Evolutionary conservation across 1,140 invertebrate species (phyloP).

Genomic region (Drosophila tristis): DNA sequence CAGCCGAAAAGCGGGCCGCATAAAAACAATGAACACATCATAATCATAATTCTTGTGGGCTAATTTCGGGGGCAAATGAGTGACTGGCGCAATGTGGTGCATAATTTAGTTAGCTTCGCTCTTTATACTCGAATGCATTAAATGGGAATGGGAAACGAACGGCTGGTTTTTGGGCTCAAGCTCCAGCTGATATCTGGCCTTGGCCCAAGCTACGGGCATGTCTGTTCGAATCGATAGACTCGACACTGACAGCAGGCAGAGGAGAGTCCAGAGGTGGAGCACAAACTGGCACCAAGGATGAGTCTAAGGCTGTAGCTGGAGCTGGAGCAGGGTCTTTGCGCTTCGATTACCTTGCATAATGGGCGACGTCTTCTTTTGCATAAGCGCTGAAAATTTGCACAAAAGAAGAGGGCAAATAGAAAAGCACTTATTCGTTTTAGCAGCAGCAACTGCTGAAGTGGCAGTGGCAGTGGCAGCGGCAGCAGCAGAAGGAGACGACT

Average conservation of each 20-base stretch:
- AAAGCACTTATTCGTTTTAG: constrained; percentile 60
- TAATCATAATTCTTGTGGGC: constrained; percentile 78
- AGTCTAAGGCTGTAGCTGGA: constrained; percentile 13
- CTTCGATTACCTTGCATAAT: constrained; percentile 77
- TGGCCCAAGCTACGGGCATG: constrained; percentile 11
- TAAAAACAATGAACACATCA: constrained; percentile 81
- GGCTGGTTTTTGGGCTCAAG: too few relatives aligned
- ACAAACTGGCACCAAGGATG: too few relatives aligned
- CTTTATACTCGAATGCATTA: constrained; percentile 32
- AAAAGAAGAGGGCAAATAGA: constrained; percentile 68
- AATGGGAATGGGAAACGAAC: neutral
- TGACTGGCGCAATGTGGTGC: constrained; percentile 24
- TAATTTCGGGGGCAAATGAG: constrained; percentile 57
- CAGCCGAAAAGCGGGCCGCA: constrained; percentile 50
- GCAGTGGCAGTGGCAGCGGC: too few relatives aligned
- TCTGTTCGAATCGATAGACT: constrained; percentile 40
- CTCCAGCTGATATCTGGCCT: constrained; percentile 17
- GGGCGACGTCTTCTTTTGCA: constrained; percentile 63
- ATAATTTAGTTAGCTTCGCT: constrained; percentile 30
- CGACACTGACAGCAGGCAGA: constrained; percentile 29
- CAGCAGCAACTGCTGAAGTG: constrained; percentile 11
- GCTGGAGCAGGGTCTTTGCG: constrained; percentile 48
- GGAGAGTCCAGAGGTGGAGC: too few relatives aligned
- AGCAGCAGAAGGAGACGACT: neutral
- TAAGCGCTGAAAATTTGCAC: constrained; percentile 61